Evolutionary conservation across 2,797 vertebrate genomes (phyloP), one percentile per base, ranked within the genome.

Genomic region (Urophycis tenuis): DNA sequence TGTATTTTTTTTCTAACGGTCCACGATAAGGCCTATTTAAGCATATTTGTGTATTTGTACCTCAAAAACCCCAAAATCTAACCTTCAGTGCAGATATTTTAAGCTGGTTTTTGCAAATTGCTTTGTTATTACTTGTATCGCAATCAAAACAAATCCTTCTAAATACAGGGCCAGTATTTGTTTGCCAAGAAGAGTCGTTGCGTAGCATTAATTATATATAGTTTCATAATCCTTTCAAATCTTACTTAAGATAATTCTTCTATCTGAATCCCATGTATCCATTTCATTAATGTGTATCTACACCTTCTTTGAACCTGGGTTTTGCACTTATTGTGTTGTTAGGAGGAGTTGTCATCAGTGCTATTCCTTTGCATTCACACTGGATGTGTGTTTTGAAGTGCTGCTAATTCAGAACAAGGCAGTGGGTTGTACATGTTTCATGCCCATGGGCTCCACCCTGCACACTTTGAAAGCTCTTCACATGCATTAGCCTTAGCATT

Each of bases 391-490:
- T 41, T 41, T 41, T 41, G 6, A 41, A 41, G 39, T 41, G 39
- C 39, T 41, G 39, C 39, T 12, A 41, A 11, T 41, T 10, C 22
- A 5, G 0, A 60, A 9, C 8, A n/a, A 3, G 53, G 53, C 22
- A 2, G 53, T 25, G 22, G n/a, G 10, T 15, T 45, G 22, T 84
- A 81, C 78, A 83, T 75, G 33, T 75, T 80, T 34, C 82, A 80
- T 81, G 82, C 53, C 83, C 82, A 80, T 72, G 74, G 79, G 25
- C 75, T 78, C 71, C 36, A 5, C 72, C 60, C 74, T 77, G 73
- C 79, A 73, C 79, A 71, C 73, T 15, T 76, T 60, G 71, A 89
- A 86, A 86, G 77, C 83, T 75, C 81, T 86, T 84, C 36, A 85
- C 31, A 19, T 19, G 45, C 78, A 86, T 83, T 82, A 82, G 78